phyloP scores from a whole-genome alignment of 35 echinoderm and acorn worm genomes.

The Heliocidaris tuberculata region DNA sequence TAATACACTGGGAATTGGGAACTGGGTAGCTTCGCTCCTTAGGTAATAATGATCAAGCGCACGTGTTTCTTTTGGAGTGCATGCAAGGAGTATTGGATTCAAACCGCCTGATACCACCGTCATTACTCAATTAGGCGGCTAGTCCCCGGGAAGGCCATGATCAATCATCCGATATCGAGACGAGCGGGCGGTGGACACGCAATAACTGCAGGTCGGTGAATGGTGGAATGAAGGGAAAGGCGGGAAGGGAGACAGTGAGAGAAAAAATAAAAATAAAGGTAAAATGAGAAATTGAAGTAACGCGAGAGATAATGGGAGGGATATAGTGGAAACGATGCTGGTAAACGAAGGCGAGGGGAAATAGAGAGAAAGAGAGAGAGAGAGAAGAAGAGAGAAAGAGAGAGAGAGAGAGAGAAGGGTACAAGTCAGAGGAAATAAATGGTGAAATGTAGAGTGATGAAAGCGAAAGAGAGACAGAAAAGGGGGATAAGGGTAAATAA shows the following conservation, averaged over 20 bases:
- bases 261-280: background rate
- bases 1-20: background rate
- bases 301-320: background rate
- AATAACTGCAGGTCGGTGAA: background rate
- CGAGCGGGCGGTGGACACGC: background rate
- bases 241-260: background rate
- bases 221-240: background rate
- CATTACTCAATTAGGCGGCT: conserved; percentile 36
- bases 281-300: background rate
- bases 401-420: too few species aligned
- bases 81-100: background rate
- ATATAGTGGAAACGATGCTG: too few species aligned
- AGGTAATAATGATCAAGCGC: background rate
- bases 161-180: conserved; percentile 15
- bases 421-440: too few species aligned
- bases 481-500: too few species aligned
- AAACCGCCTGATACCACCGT: background rate
- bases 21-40: too few species aligned
- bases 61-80: background rate
- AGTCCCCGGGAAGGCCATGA: background rate
- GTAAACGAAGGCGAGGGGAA: background rate
- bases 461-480: too few species aligned
- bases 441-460: too few species aligned
- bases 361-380: background rate
- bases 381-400: too few species aligned